These are phyloP conservation scores for Hypanus sabinus DNA, from an alignment of 2,113 vertebrate genomes.

Conservation along the genomic window DNA sequence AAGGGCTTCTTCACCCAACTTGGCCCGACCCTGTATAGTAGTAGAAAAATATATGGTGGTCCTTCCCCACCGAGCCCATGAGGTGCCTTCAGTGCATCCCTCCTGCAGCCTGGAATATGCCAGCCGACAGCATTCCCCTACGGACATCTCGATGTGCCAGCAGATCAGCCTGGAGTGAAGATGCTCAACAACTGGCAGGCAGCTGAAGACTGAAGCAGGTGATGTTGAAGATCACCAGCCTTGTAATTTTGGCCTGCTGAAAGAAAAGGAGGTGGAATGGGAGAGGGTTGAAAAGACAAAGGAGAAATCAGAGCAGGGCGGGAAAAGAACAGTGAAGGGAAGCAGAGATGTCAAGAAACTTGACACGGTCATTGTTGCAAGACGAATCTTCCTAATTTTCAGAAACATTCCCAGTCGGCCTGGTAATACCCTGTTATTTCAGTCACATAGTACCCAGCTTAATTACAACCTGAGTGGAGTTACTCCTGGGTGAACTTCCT, in stretches of 20 bases:
- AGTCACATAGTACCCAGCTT: not conserved
- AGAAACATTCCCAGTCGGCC: not conserved
- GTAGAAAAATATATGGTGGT: too few relatives aligned
- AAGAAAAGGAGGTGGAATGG: not conserved
- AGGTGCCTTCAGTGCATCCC: too few relatives aligned
- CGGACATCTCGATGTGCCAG: too few relatives aligned
- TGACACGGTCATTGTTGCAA: not conserved
- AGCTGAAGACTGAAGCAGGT: not conserved
- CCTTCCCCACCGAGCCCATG: too few relatives aligned
- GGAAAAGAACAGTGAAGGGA: not conserved
- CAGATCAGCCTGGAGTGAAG: not conserved
- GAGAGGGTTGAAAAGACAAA: not conserved
- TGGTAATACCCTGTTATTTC: constrained; percentile 17
- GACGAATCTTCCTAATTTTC: not conserved
- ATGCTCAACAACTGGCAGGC: not conserved
- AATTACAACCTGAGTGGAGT: constrained; percentile 15
- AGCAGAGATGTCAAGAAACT: not conserved
- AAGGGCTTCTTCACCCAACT: too few relatives aligned
- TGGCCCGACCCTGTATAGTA: too few relatives aligned
- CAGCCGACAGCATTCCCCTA: too few relatives aligned
- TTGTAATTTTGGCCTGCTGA: not conserved
- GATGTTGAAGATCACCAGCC: not conserved
- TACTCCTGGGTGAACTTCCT: not conserved
- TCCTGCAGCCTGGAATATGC: too few relatives aligned
- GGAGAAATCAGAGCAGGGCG: not conserved